Evolutionary conservation across 2,888 invertebrate genomes (phyloP).

Genomic region (Drosophila helvetica): DNA sequence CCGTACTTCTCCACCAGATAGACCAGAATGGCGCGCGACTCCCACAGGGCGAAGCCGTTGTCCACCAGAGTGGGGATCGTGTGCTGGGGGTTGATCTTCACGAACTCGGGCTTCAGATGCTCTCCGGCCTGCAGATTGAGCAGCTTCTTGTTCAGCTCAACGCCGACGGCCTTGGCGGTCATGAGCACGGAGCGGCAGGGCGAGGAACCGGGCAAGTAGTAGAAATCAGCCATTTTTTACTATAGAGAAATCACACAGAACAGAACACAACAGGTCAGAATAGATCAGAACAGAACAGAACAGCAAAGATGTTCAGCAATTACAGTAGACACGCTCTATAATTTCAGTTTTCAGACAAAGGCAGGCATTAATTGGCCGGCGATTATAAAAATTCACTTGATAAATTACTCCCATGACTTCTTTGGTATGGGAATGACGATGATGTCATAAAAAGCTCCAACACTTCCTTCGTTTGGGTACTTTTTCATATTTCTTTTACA

Average conservation of each 20-base stretch:
- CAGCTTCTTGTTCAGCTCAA: constrained; percentile 87
- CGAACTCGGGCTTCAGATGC: constrained; percentile 88
- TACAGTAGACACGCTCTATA: constrained; percentile 35
- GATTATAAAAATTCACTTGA: constrained; percentile 35
- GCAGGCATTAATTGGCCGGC: constrained; percentile 29
- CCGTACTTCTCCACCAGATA: constrained; percentile 93
- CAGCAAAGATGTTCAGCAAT: constrained; percentile 32
- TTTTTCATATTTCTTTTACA: constrained; percentile 10
- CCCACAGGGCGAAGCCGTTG: constrained; percentile 91
- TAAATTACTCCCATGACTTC: constrained; percentile 9
- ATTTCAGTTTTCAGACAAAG: constrained; percentile 26
- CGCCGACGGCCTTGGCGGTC: constrained; percentile 87
- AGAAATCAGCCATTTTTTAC: constrained; percentile 85
- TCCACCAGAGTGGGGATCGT: constrained; percentile 93
- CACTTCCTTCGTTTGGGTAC: constrained; percentile 8
- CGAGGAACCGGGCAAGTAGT: constrained; percentile 87
- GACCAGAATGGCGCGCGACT: constrained; percentile 92
- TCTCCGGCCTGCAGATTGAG: constrained; percentile 87
- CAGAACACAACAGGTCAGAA: constrained; percentile 5
- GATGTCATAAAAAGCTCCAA: constrained; percentile 19
- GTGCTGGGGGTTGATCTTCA: constrained; percentile 93
- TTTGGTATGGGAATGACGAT: neutral
- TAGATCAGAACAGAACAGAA: constrained; percentile 18
- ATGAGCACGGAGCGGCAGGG: constrained; percentile 88
- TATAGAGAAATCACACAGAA: constrained; percentile 19